Evolutionary conservation across 2,113 vertebrate genomes (phyloP), one percentile per base, ranked within the genome.

Genomic region (Proteles cristata): DNA sequence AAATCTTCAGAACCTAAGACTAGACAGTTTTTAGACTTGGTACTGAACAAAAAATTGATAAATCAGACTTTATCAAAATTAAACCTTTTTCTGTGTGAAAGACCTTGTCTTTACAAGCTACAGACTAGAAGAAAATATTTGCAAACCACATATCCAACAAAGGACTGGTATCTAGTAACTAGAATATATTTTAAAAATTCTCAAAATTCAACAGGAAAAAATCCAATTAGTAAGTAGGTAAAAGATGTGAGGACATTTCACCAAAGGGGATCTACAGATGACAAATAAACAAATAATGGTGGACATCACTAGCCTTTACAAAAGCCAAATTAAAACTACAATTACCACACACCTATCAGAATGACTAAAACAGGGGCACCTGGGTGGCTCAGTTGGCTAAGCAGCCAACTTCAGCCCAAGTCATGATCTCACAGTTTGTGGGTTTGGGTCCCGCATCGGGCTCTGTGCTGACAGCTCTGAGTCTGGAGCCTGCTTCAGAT

Each of bases 271-370:
- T 79, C 69, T 53, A 69, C 33, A 77, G 63, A 84, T 63, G 21
- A 87, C 61, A 96, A 93, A 93, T 89, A 93, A 77, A 39, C 48
- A 77, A 79, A 63, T 33, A 80, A 84, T 61, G 2, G 43, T 93
- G 82, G 26, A 63, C 33, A 43, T 58, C 19, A 90, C 12, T 2
- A 23, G n/a, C n/a, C 65, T 33, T 25, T 80, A n/a, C n/a, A 79
- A 19, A 90, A 96, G 73, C 71, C 33, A 66, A 86, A 90, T 55
- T 73, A 74, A 90, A 93, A 65, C 11, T 16, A 15, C 65, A 55
- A 31, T n/a, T 65, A 17, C 31, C 84, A 28, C 43, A 85, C 26
- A 65, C 16, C 16, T 31, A 63, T 86, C 53, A 48, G 73, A 55
- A 80, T 39, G 55, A 85, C 11, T 63, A 89, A 90, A 84, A 89